These are phyloP conservation scores for Nebria ingens DNA, from an alignment of 1,140 invertebrate genomes.

Conservation along the genomic window DNA sequence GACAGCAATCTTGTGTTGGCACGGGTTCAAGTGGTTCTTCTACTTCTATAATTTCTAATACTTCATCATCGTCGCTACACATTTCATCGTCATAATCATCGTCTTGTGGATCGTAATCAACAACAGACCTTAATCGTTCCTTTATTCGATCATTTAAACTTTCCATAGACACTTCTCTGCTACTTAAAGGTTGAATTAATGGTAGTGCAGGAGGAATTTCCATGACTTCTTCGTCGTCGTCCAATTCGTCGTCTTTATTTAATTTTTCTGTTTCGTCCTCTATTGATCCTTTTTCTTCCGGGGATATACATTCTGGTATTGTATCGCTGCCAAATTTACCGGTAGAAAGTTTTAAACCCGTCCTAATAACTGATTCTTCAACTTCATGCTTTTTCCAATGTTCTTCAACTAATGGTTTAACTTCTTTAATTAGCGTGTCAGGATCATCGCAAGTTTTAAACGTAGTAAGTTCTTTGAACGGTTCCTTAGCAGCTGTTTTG, in stretches of 20 bases:
- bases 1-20: constrained; percentile 69
- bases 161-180: constrained; percentile 67
- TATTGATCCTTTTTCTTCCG: constrained; percentile 28
- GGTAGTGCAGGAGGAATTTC: constrained; percentile 65
- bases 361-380: constrained; percentile 45
- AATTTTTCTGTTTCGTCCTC: constrained; percentile 11
- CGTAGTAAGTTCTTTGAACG: constrained; percentile 49
- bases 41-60: constrained; percentile 72
- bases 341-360: constrained; percentile 37
- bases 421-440: constrained; percentile 29
- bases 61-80: constrained; percentile 49
- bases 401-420: constrained; percentile 39
- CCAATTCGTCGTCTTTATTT: constrained; percentile 43
- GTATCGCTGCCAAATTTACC: constrained; percentile 19
- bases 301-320: constrained; percentile 26
- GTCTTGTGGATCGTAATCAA: constrained; percentile 33
- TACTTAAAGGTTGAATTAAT: constrained; percentile 61
- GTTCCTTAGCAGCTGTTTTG: constrained; percentile 26
- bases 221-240: constrained; percentile 60
- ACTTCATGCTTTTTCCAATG: constrained; percentile 36
- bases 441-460: constrained; percentile 52
- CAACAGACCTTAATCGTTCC: constrained; percentile 47
- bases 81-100: constrained; percentile 23
- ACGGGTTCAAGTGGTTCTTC: constrained; percentile 69
- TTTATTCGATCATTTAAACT: constrained; percentile 58